These are phyloP conservation scores for Cyclina sinensis DNA, from an alignment of 1,140 invertebrate species.

Conservation along the genomic window DNA sequence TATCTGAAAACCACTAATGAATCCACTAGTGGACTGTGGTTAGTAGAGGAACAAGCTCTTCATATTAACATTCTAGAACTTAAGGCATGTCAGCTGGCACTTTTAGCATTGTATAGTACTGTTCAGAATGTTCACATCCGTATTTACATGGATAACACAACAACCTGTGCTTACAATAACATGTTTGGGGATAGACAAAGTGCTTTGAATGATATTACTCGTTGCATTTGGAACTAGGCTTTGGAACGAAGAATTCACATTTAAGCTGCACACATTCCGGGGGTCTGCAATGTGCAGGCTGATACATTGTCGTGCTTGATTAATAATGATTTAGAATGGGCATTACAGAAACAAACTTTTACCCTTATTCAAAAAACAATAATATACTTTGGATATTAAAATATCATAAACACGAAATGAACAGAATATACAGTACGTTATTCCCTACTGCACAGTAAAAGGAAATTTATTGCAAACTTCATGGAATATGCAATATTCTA, in stretches of 20 bases:
- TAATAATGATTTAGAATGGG: slow-evolving; percentile 27
- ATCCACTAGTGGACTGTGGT: not conserved
- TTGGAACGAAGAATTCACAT: not conserved
- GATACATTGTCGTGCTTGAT: not conserved
- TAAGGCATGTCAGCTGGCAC: not conserved
- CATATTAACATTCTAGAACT: slow-evolving; percentile 44
- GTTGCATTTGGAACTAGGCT: slow-evolving; percentile 3
- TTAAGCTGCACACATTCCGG: not conserved
- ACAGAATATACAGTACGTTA: too few relatives aligned
- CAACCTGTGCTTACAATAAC: not conserved
- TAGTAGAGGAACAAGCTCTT: not conserved
- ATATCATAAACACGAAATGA: too few relatives aligned
- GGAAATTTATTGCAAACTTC: too few relatives aligned
- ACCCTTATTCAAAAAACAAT: too few relatives aligned
- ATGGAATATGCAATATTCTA: too few relatives aligned
- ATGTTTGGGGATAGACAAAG: not conserved
- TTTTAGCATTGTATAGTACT: not conserved
- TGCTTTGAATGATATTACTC: not conserved
- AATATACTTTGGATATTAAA: too few relatives aligned
- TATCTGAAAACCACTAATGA: not conserved
- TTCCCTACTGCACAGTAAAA: too few relatives aligned
- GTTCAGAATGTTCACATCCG: not conserved
- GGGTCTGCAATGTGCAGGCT: not conserved
- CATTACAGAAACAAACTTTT: too few relatives aligned
- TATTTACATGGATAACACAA: slow-evolving; percentile 8